These are phyloP conservation scores for Trichogramma pretiosum DNA, from an alignment of 1,140 invertebrate species.

Conservation along the genomic window DNA sequence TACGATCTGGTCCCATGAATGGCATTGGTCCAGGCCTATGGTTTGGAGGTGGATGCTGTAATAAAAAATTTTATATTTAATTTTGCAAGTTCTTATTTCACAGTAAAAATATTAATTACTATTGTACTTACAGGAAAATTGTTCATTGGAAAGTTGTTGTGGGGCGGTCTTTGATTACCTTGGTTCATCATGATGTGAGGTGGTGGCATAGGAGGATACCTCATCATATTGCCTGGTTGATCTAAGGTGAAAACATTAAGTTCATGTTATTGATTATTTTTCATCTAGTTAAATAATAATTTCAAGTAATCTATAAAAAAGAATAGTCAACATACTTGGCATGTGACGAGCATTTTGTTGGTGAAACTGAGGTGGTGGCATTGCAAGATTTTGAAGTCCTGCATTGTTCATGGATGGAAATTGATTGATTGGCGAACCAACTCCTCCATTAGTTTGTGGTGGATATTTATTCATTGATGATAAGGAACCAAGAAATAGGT, in stretches of 20 bases:
- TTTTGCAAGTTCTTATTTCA: neutral
- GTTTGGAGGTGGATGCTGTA: neutral
- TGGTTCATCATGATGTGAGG: slow-evolving; percentile 36
- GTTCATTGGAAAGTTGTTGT: slow-evolving; percentile 29
- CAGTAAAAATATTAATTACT: neutral
- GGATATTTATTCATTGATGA: slow-evolving; percentile 26
- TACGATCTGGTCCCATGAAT: slow-evolving; percentile 33
- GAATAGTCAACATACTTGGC: slow-evolving; percentile 35
- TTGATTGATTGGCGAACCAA: slow-evolving; percentile 29
- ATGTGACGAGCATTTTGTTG: slow-evolving; percentile 36
- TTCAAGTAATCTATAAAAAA: slow-evolving; percentile 8
- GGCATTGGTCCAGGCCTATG: slow-evolving; percentile 26
- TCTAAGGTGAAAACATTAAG: slow-evolving; percentile 22
- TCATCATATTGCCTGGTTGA: slow-evolving; percentile 44
- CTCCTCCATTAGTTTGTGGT: slow-evolving; percentile 28
- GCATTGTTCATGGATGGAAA: slow-evolving; percentile 36
- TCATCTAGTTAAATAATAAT: neutral
- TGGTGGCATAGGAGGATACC: slow-evolving; percentile 33
- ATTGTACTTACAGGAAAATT: slow-evolving; percentile 33
- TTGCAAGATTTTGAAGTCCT: slow-evolving; percentile 33
- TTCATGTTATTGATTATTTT: slow-evolving; percentile 10
- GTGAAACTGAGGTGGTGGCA: slow-evolving; percentile 33
- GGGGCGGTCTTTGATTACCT: slow-evolving; percentile 32
- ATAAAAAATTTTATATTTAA: neutral
- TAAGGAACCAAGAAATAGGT: slow-evolving; percentile 28